These are phyloP conservation scores for Drosophila silvestris DNA, from an alignment of 2,888 invertebrate species.

Conservation along the genomic window DNA sequence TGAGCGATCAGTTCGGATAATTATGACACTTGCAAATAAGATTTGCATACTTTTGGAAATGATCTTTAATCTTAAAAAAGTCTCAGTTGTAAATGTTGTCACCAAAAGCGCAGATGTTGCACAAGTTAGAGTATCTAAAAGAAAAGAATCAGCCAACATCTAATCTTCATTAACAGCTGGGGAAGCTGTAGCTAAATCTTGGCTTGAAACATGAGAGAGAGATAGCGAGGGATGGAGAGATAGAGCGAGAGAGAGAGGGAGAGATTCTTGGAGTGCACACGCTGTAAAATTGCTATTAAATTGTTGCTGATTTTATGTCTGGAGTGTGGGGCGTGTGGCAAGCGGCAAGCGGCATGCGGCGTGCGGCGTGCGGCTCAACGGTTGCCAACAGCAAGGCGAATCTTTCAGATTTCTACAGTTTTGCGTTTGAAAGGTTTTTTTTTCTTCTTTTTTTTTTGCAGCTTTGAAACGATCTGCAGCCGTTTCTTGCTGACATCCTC, in stretches of 20 bases:
- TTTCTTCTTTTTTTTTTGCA: not conserved
- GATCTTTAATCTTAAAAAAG: not conserved
- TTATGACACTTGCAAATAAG: not conserved
- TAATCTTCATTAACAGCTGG: constrained; percentile 69
- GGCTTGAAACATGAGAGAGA: not conserved
- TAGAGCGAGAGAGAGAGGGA: not conserved
- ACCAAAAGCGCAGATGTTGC: not conserved
- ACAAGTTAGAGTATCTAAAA: constrained; percentile 4
- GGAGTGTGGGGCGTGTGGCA: constrained; percentile 1
- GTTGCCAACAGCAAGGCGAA: constrained; percentile 19
- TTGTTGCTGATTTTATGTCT: constrained; percentile 76
- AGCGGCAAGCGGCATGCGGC: not conserved
- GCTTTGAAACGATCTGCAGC: not conserved
- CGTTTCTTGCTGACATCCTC: constrained; percentile 53
- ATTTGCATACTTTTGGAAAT: not conserved
- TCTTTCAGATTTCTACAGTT: constrained; percentile 20
- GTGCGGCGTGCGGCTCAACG: not conserved
- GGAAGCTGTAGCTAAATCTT: constrained; percentile 12
- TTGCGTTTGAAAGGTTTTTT: constrained; percentile 11
- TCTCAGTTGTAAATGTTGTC: not conserved
- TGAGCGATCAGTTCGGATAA: not conserved
- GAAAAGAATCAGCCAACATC: constrained; percentile 42
- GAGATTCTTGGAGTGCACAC: constrained; percentile 45
- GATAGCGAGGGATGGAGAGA: too few species aligned
- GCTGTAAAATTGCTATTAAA: constrained; percentile 78